Evolutionary conservation across 2,888 invertebrate genomes (phyloP), one percentile per base, ranked within the genome.

Genomic region (Strigamia crassipes): DNA sequence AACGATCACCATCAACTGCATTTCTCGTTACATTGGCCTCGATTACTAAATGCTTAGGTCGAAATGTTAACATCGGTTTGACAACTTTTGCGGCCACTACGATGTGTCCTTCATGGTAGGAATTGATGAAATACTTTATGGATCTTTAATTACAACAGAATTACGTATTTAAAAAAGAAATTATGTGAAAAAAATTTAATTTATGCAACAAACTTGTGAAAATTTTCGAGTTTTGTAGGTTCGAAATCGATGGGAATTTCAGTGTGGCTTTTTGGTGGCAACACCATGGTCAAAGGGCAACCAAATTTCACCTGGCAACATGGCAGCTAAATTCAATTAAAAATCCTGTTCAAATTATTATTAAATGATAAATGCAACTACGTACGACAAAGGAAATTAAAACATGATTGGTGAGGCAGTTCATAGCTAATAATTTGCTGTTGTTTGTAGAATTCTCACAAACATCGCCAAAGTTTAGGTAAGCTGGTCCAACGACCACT

Each of bases 201-300:
- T 51, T 51, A 6, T 51, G 3, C 3, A 27, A 51, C 31, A 31
- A 21, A 77, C 77, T 31, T 77, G 31, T 77, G 31, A 23, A 77
- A 77, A 9, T 77, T 31, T 77, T 31, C 77, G 1, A 31, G 23
- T 21, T 23, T 77, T 23, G 8, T 27, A 0, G 77, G 77, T 31
- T 77, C 77, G 23, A 77, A 77, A 77, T 77, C 77, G 10, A 77
- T 77, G 2, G 77, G 77, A 15, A 77, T 77, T 23, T 77, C 77
- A 77, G 77, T 31, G 15, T 77, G 77, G 8, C 27, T 27, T 13
- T 77, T 77, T 77, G 77, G 77, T 12, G 77, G 77, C 15, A 77
- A 31, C 5, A 77, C 31, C 77, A 77, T 77, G 13, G 6, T 77
- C 77, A 77, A 77, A 3, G 77, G 77, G 18, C 23, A 27, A 18